Evolutionary conservation across 2,113 vertebrate species (phyloP), one percentile per base, ranked within the genome.

Genomic region (Etheostoma spectabile): DNA sequence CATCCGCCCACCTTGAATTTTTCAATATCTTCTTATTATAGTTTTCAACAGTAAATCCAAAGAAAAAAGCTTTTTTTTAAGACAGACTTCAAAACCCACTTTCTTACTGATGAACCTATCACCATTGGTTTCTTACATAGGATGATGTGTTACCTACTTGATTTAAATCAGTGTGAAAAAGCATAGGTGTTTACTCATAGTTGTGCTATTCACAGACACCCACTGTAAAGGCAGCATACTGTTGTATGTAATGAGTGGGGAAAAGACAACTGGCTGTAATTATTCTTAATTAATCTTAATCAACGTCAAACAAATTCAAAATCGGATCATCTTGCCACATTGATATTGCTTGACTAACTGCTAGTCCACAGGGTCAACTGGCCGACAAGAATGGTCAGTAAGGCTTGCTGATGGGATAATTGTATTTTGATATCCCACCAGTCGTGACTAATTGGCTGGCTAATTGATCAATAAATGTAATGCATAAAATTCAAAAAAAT

Each of bases 41-140:
- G 27, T 64, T 61, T 56, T 42, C n/a, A 55, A 77, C 13, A 3
- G 35, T 53, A 52, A 74, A 75, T 48, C 16, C 42, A 57, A 66
- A 35, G 18, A 45, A 79, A 57, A 79, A 67, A 12, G 48, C 7
- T 33, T 75, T 81, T 81, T 70, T 33, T 46, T n/a, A 66, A 30
- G 59, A 46, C 18, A 12, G 1, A 27, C 61, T 19, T 60, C 7
- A 60, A 48, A 61, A 62, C n/a, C 5, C 11, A 6, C 19, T 49
- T 24, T 56, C 21, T 27, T 35, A 53, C 8, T 18, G 33, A 11
- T 16, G 19, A 38, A 53, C 8, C 11, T 49, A 48, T 64, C 59
- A 21, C 38, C 7, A 14, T 22, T 52, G 51, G 11, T 56, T 35
- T 0, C 10, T 49, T 63, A 59, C 3, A 13, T 70, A 48, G 12